Conservation (phyloP, 1,140 invertebrate species). For the Cotesia vestalis region DNA sequence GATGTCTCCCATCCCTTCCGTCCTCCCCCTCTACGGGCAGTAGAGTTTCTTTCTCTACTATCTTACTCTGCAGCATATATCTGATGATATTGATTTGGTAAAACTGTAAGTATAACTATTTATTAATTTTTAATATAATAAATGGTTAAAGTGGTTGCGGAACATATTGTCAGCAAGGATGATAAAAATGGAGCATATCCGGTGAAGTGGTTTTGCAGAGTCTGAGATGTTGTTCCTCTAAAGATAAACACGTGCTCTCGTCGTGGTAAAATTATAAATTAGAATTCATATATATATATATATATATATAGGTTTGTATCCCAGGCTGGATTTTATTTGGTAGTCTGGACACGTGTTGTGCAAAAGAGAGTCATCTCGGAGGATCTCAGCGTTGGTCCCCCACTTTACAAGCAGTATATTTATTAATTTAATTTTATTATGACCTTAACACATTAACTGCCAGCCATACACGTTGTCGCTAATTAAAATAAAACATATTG, state of each 20-base stretch:
- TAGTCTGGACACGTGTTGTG: conserved; percentile 43
- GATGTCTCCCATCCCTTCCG: conserved; percentile 22
- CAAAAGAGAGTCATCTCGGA: conserved; percentile 25
- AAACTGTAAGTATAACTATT: too few species aligned
- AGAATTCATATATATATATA: conserved; percentile 18
- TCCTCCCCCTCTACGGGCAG: conserved; percentile 23
- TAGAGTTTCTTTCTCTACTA: conserved; percentile 19
- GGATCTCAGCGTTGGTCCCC: conserved; percentile 39
- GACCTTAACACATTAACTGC: conserved; percentile 20
- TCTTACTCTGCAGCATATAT: neutral
- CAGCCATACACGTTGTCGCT: neutral
- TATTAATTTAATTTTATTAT: conserved; percentile 13
- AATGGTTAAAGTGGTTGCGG: conserved; percentile 7
- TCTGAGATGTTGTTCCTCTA: conserved; percentile 1
- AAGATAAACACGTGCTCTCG: conserved; percentile 20
- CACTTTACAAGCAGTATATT: conserved; percentile 16
- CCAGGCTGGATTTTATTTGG: conserved; percentile 37
- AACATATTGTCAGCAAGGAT: neutral
- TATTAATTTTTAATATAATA: too few species aligned
- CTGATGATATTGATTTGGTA: neutral
- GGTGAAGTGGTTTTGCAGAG: conserved; percentile 7
- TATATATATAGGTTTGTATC: neutral
- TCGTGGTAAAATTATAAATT: neutral
- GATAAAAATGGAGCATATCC: conserved; percentile 22
- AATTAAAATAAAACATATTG: conserved; percentile 2